Evolutionary conservation across 1,140 invertebrate species (phyloP), one percentile per base, ranked within the genome.

Genomic region (Caenorhabditis briggsae): DNA sequence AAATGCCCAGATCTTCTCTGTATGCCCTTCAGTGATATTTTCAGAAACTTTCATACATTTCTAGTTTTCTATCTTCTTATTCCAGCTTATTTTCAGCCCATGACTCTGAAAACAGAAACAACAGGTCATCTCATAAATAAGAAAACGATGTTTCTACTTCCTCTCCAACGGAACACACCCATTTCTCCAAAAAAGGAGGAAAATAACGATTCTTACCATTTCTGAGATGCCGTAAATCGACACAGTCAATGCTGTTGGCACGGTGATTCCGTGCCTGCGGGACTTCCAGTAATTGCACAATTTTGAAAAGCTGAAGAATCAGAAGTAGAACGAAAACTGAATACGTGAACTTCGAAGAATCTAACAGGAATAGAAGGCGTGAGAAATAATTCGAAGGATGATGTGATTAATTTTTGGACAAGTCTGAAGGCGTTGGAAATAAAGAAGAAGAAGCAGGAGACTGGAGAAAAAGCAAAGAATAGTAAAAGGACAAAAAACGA

Each of bases 201-300:
- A n/a, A 9, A 23, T 18, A 25, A 11, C 12, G 5, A 7, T 50
- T 5, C 70, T 78, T 78, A 78, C 70, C 70, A 43, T n/a, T 50
- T 78, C 43, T 78, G 6, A 78, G 23, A 2, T 78, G 16, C 23
- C 46, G 16, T n/a, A 78, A 41, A 78, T 78, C 70, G 18, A 78
- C 70, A 53, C 43, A 78, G 12, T 78, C 70, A 12, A 78, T 78
- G 70, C 70, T 78, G 33, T 78, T 78, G 46, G 70, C 70, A 50
- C 70, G 70, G 46, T 78, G 70, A 53, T 78, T 78, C 70, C 70
- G 70, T 41, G 70, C 43, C 46, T 78, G 70, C n/a, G 70, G 70
- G 5, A 78, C 70, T 78, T 78, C 25, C 25, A 78, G 70, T 78
- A 78, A 50, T 20, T 78, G 70, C 70, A 78, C 70, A 78, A 78